These are phyloP conservation scores for Centruroides vittatus DNA, from an alignment of 1,140 invertebrate species.

Conservation along the genomic window DNA sequence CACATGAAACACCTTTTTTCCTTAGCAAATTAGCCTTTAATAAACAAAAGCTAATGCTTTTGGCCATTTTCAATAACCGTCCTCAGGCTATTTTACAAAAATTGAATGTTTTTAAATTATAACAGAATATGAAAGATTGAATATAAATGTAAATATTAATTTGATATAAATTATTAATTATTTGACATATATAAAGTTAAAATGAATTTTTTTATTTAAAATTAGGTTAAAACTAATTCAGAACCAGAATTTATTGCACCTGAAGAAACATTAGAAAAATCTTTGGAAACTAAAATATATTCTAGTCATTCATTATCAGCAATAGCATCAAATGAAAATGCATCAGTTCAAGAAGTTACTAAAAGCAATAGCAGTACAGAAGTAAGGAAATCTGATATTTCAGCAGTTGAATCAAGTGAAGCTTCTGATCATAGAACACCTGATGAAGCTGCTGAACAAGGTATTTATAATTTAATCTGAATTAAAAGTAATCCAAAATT, in stretches of 20 bases:
- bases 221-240: not conserved
- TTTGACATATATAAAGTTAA: no score
- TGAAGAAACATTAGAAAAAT: conserved; percentile 57
- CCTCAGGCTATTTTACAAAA: no score
- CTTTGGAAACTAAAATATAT: conserved; percentile 27
- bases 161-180: no score
- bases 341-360: not conserved
- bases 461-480: not conserved
- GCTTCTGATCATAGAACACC: not conserved
- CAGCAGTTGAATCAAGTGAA: not conserved
- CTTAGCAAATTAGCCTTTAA: no score
- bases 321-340: not conserved
- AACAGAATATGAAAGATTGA: no score
- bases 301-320: not conserved
- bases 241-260: conserved; percentile 37
- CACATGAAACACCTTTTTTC: no score
- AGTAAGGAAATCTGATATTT: not conserved
- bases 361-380: not conserved
- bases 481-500: no score
- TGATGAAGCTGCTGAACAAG: not conserved
- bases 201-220: no score
- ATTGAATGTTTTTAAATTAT: no score
- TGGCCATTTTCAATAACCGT: no score
- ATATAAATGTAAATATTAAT: no score
- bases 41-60: no score